Evolutionary conservation across 2,888 invertebrate genomes (phyloP).

Genomic region (Epirrhoe tristata): DNA sequence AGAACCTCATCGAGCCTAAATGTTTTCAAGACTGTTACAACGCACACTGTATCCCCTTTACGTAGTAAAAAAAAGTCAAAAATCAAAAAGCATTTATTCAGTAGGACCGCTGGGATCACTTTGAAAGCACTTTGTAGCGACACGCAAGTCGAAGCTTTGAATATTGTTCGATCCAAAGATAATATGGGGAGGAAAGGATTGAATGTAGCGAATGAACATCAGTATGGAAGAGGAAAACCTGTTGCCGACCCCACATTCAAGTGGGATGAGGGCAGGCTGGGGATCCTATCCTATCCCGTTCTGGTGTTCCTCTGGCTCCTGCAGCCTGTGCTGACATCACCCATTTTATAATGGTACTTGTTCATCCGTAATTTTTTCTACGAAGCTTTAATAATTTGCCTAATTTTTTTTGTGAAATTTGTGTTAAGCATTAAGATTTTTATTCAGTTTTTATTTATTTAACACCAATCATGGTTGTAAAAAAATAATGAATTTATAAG

Average conservation of each 20-base stretch:
- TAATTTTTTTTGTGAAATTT: not conserved
- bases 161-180: too few relatives aligned
- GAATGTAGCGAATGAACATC: too few relatives aligned
- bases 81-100: too few relatives aligned
- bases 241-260: too few relatives aligned
- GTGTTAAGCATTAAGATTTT: constrained; percentile 3
- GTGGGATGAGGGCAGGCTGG: too few relatives aligned
- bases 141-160: too few relatives aligned
- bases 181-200: too few relatives aligned
- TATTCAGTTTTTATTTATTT: constrained; percentile 5
- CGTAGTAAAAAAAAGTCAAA: too few relatives aligned
- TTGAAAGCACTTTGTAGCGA: too few relatives aligned
- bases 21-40: not conserved
- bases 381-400: not conserved
- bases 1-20: constrained; percentile 1
- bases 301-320: not conserved
- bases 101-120: too few relatives aligned
- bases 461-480: constrained; percentile 8
- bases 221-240: too few relatives aligned
- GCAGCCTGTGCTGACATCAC: not conserved
- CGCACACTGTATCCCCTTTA: constrained; percentile 1
- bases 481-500: constrained; percentile 8
- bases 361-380: not conserved
- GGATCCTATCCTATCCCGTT: not conserved
- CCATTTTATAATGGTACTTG: not conserved